A percentile compares a stretch with the other conserved stretches of the same genome.
These are phyloP conservation scores for Sternarchorhynchus goeldii DNA, from an alignment of 2,797 vertebrate genomes.

Conservation along the genomic window DNA sequence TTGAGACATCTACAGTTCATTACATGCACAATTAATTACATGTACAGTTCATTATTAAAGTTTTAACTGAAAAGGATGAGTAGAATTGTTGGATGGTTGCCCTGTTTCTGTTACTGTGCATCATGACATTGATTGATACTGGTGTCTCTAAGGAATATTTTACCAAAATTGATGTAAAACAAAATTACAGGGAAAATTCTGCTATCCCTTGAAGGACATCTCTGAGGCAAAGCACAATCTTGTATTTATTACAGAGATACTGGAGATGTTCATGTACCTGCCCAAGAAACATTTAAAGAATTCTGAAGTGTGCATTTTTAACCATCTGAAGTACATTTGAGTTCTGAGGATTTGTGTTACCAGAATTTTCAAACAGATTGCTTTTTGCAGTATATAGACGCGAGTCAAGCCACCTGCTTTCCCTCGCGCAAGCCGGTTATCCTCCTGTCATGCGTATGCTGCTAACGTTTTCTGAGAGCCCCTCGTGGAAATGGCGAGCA, in stretches of 20 bases:
- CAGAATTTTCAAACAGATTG: background rate
- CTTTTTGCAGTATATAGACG: slow-evolving; percentile 22
- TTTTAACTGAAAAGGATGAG: too few species aligned
- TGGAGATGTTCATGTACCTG: background rate
- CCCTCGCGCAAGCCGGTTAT: background rate
- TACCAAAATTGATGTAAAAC: background rate
- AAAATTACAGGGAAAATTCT: too few species aligned
- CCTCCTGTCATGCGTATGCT: slow-evolving; percentile 9
- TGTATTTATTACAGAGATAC: background rate
- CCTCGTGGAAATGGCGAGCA: background rate
- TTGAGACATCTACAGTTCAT: too few species aligned
- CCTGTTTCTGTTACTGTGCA: too few species aligned
- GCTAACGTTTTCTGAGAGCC: slow-evolving; percentile 18
- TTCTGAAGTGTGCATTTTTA: background rate
- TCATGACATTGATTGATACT: too few species aligned
- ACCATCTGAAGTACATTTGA: background rate
- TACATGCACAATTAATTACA: too few species aligned
- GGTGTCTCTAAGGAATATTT: background rate
- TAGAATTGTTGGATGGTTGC: too few species aligned
- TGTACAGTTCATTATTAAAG: too few species aligned
- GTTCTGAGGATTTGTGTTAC: background rate
- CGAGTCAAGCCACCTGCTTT: slow-evolving; percentile 27
- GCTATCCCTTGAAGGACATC: background rate
- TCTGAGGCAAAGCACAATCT: background rate
- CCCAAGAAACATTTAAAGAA: background rate